Conservation (phyloP, 2,797 vertebrate species). For the Cheirogaleus major region DNA sequence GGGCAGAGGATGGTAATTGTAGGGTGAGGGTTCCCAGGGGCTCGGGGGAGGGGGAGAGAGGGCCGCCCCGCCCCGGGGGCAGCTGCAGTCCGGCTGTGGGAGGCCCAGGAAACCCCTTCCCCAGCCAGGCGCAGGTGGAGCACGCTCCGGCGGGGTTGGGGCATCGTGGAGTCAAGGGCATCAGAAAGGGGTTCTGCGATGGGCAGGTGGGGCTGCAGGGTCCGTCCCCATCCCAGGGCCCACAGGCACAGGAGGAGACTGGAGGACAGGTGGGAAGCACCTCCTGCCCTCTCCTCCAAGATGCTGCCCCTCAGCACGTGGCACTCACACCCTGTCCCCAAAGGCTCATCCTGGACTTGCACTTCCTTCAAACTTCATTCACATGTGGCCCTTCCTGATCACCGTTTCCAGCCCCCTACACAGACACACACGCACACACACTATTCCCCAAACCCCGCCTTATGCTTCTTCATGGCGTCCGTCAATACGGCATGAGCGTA, state of each 20-base stretch:
- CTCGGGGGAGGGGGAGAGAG: neutral
- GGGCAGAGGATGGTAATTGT: slow-evolving; percentile 82
- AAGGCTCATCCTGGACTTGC: neutral
- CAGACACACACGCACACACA: fast-evolving
- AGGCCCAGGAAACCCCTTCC: neutral
- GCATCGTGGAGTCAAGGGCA: neutral
- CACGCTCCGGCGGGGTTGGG: neutral
- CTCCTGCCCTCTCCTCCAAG: neutral
- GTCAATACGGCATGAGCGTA: fast-evolving
- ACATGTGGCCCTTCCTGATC: neutral
- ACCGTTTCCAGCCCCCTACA: too few species aligned
- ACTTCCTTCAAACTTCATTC: neutral
- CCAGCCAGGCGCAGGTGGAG: neutral
- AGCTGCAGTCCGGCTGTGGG: neutral
- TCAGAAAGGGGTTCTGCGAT: neutral
- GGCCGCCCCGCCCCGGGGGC: neutral
- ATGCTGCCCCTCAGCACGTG: fast-evolving
- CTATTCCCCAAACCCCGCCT: neutral
- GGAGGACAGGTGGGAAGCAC: neutral
- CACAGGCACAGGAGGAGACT: fast-evolving
- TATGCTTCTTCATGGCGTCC: neutral
- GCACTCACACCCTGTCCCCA: neutral
- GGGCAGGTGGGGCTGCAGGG: neutral
- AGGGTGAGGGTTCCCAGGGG: slow-evolving; percentile 83
- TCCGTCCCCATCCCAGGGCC: neutral